Evolutionary conservation across 2,888 invertebrate species (phyloP).

Genomic region (Pseudococcus jackbeardsleyi): DNA sequence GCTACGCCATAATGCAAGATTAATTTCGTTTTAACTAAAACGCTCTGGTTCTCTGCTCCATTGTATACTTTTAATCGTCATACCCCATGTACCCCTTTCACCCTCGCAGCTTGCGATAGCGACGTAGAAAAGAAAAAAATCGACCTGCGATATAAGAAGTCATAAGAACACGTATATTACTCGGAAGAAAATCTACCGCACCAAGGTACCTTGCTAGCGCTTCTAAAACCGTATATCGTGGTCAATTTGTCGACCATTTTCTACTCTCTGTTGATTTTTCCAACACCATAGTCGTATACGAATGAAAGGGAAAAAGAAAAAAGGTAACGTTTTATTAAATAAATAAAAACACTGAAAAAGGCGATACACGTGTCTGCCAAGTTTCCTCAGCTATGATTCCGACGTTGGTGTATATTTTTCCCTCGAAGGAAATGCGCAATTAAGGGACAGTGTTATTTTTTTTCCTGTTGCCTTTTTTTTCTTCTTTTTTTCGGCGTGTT

Average conservation of each 20-base stretch:
- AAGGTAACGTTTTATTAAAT: conserved; percentile 52
- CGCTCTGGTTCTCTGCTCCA: neutral
- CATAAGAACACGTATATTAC: neutral
- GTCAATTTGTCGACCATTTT: conserved; percentile 42
- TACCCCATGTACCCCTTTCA: neutral
- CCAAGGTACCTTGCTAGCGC: neutral
- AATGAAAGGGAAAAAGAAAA: neutral
- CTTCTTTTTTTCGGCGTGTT: neutral
- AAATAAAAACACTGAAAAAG: conserved; percentile 48
- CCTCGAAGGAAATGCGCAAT: conserved; percentile 49
- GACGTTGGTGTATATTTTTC: conserved; percentile 18
- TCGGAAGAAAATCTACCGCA: neutral
- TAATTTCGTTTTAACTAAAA: conserved; percentile 46
- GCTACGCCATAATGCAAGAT: conserved; percentile 33
- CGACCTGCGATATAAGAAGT: conserved; percentile 18
- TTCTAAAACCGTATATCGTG: neutral
- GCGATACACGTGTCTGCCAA: conserved; percentile 44
- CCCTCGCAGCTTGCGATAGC: neutral
- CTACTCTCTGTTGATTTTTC: conserved; percentile 38
- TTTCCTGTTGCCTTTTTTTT: neutral
- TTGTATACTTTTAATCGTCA: conserved; percentile 16
- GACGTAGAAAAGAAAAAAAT: neutral
- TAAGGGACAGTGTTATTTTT: conserved; percentile 46
- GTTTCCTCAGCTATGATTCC: conserved; percentile 11
- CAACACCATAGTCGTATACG: neutral